These are phyloP conservation scores for Scaptomyza caliginosa DNA, from an alignment of 2,888 invertebrate species.

Conservation along the genomic window DNA sequence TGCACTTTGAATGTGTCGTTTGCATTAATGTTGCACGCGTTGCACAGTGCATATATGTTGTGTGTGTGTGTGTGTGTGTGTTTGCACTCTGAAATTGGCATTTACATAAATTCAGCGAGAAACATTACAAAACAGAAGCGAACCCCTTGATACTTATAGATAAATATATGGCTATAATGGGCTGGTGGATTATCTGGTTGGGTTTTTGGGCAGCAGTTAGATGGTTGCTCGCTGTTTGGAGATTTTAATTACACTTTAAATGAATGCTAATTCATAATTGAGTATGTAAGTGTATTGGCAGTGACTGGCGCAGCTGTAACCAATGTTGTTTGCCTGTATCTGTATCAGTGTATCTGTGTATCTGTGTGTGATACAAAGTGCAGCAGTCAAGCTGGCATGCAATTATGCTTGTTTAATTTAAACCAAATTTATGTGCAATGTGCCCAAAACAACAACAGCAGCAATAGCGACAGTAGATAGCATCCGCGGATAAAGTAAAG, in stretches of 20 bases:
- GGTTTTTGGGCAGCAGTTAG: slow-evolving; percentile 29
- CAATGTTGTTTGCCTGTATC: slow-evolving; percentile 10
- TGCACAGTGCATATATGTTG: slow-evolving; percentile 28
- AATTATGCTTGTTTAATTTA: slow-evolving; percentile 73
- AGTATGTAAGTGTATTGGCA: slow-evolving; percentile 56
- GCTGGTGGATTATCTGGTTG: slow-evolving; percentile 29
- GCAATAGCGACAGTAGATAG: slow-evolving; percentile 22
- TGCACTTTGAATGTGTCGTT: slow-evolving; percentile 59
- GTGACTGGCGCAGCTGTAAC: slow-evolving; percentile 32
- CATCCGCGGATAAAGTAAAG: slow-evolving; percentile 49
- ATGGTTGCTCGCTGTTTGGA: slow-evolving; percentile 44
- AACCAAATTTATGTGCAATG: slow-evolving; percentile 66
- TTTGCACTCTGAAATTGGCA: slow-evolving; percentile 24
- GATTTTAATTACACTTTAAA: slow-evolving; percentile 81
- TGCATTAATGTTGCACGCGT: slow-evolving; percentile 44
- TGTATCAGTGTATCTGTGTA: slow-evolving; percentile 8
- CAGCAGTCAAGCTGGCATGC: slow-evolving; percentile 44
- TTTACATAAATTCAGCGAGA: slow-evolving; percentile 57
- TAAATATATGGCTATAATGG: slow-evolving; percentile 69
- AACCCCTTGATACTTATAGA: slow-evolving; percentile 20
- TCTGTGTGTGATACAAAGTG: slow-evolving; percentile 10
- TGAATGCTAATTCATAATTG: slow-evolving; percentile 81
- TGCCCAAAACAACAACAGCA: slow-evolving; percentile 34
- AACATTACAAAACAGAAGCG: slow-evolving; percentile 16
- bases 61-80: neutral